Percentiles rank a stretch among this genome's conserved stretches.
These are phyloP conservation scores for Formica exsecta DNA, from an alignment of 1,140 invertebrate species.

Conservation along the genomic window DNA sequence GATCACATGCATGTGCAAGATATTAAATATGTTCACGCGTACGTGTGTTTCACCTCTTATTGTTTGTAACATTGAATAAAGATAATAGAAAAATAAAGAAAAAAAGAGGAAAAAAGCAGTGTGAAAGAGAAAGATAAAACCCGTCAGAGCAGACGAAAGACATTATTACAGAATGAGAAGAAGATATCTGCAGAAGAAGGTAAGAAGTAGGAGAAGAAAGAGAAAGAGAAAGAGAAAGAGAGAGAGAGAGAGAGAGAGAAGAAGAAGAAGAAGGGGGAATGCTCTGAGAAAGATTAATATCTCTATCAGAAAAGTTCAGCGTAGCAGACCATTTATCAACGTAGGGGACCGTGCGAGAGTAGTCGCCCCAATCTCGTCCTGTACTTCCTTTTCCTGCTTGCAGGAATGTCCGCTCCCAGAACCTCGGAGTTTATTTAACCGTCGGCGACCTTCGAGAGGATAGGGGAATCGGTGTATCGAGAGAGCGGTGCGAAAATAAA, in stretches of 20 bases:
- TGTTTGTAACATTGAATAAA: neutral
- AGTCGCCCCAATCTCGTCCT: conserved; percentile 53
- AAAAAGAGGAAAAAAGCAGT: neutral
- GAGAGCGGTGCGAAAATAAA: conserved; percentile 13
- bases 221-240: neutral
- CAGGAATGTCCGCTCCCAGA: conserved; percentile 34
- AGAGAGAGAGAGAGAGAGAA: neutral
- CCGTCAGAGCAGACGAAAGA: neutral
- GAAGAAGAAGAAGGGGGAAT: neutral
- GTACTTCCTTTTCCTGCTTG: conserved; percentile 19
- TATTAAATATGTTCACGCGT: neutral
- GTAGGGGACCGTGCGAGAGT: conserved; percentile 63
- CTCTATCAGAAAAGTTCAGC: conserved; percentile 82
- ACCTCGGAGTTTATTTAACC: conserved; percentile 80
- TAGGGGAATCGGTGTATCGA: conserved; percentile 47
- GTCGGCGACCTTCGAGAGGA: conserved; percentile 17
- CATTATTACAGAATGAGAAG: neutral
- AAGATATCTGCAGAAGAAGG: neutral
- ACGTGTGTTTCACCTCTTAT: neutral
- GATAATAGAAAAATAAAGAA: neutral
- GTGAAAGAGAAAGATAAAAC: neutral
- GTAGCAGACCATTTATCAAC: conserved; percentile 81
- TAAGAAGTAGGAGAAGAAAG: neutral
- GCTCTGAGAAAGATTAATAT: conserved; percentile 83
- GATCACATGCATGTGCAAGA: neutral